Conservation (phyloP, 2,888 invertebrate species). For the Synergus itoensis region DNA sequence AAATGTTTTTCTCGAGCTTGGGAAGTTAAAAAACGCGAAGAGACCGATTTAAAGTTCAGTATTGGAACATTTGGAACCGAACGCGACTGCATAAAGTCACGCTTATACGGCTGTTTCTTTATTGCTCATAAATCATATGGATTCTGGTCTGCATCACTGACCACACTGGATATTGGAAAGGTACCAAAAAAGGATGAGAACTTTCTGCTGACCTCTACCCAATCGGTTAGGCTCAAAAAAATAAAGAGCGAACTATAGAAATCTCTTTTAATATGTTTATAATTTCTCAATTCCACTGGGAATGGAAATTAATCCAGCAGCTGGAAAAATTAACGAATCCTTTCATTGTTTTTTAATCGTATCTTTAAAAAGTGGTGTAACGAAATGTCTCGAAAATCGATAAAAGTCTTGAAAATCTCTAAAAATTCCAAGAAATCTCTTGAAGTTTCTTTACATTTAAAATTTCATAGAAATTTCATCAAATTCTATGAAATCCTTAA, state of each 20-base stretch:
- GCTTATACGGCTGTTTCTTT: constrained; percentile 9
- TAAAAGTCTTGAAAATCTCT: no score
- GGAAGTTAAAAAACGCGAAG: background rate
- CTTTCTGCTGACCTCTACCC: background rate
- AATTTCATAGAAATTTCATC: no score
- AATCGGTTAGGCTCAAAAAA: background rate
- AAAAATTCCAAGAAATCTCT: no score
- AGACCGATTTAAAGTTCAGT: background rate
- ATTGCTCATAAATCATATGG: constrained; percentile 23
- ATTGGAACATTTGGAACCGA: background rate
- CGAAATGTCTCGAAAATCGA: no score
- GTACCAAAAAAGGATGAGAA: constrained; percentile 7
- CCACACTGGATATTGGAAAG: constrained; percentile 28
- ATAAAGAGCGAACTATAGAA: background rate
- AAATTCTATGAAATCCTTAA: no score
- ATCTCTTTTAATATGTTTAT: background rate
- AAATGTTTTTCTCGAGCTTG: constrained; percentile 5
- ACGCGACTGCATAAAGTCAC: background rate
- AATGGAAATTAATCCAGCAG: background rate
- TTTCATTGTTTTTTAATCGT: no score
- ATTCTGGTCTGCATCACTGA: constrained; percentile 22
- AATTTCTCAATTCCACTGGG: background rate
- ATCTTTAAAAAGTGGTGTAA: no score
- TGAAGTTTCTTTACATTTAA: no score
- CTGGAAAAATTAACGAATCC: no score